A percentile compares a stretch with the other conserved stretches of the same genome.
Evolutionary conservation across 2,797 vertebrate genomes (phyloP).

Genomic region (Mus spretus): DNA sequence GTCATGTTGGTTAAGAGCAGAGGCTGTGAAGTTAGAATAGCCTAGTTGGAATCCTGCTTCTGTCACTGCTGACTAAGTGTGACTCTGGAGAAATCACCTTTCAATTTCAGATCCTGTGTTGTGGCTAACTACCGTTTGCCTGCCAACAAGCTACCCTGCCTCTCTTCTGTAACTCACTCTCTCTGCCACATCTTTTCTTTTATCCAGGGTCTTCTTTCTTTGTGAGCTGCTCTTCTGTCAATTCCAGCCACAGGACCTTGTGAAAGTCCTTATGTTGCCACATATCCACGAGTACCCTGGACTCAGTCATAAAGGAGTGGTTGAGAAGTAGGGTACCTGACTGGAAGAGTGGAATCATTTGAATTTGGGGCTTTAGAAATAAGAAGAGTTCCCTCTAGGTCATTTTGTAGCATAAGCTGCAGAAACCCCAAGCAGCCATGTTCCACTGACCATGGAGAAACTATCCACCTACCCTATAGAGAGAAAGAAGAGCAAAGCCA

Average conservation of each 20-base stretch:
- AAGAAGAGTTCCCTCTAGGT: background rate
- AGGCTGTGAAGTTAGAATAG: background rate
- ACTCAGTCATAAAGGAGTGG: background rate
- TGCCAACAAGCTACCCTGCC: background rate
- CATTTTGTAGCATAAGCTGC: background rate
- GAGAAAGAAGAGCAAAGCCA: slow-evolving; percentile 9
- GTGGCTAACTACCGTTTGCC: background rate
- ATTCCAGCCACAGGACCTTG: background rate
- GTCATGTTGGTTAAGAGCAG: background rate
- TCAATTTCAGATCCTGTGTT: background rate
- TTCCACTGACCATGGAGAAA: background rate
- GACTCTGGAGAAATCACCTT: background rate
- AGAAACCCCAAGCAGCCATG: background rate
- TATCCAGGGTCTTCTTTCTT: background rate
- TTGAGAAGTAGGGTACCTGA: background rate
- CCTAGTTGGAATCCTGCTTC: background rate
- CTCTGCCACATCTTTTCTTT: background rate
- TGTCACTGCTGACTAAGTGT: background rate
- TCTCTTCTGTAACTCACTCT: background rate
- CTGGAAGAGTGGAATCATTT: background rate
- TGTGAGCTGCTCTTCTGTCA: background rate
- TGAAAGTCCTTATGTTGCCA: background rate
- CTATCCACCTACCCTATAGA: background rate
- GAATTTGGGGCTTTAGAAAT: background rate
- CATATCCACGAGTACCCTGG: background rate